Percentiles rank a stretch among this genome's conserved stretches.
Conservation (phyloP, 1,140 invertebrate genomes). For the Tetramorium parvispinum region DNA sequence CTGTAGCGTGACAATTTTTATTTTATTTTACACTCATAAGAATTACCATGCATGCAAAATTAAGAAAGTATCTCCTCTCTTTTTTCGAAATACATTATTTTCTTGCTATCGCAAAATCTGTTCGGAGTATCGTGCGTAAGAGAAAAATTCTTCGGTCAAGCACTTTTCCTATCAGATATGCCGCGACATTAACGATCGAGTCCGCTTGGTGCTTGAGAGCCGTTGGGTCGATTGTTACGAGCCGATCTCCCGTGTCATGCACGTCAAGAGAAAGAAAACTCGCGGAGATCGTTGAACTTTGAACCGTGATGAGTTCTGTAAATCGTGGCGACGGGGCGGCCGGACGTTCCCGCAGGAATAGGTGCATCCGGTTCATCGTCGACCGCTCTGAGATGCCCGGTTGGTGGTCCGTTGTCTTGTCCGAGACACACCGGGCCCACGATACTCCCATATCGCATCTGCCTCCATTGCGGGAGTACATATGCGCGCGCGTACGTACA, state of each 20-base stretch:
- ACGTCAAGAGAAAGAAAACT: neutral
- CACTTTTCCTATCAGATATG: neutral
- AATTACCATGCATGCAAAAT: neutral
- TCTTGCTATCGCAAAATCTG: neutral
- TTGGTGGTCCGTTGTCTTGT: slow-evolving; percentile 62
- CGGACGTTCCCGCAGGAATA: slow-evolving; percentile 42
- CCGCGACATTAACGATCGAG: neutral
- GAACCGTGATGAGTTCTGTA: slow-evolving; percentile 39
- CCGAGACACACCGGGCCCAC: slow-evolving; percentile 44
- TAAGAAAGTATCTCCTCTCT: neutral
- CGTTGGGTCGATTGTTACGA: neutral
- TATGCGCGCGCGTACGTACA: neutral
- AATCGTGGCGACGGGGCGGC: slow-evolving; percentile 6
- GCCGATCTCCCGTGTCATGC: neutral
- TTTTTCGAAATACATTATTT: neutral
- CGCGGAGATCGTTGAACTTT: slow-evolving; percentile 29
- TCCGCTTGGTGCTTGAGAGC: neutral
- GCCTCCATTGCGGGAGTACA: slow-evolving; percentile 49
- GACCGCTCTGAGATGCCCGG: slow-evolving; percentile 20
- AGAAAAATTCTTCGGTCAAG: neutral
- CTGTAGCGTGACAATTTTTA: neutral
- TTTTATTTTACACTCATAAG: no score
- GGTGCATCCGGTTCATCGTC: slow-evolving; percentile 62
- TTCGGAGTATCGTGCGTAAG: neutral
- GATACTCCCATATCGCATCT: slow-evolving; percentile 57